Percentiles rank a stretch among this genome's conserved stretches.
phyloP scores from a whole-genome alignment of 2,797 vertebrate genomes.

The Takifugu rubripes region DNA sequence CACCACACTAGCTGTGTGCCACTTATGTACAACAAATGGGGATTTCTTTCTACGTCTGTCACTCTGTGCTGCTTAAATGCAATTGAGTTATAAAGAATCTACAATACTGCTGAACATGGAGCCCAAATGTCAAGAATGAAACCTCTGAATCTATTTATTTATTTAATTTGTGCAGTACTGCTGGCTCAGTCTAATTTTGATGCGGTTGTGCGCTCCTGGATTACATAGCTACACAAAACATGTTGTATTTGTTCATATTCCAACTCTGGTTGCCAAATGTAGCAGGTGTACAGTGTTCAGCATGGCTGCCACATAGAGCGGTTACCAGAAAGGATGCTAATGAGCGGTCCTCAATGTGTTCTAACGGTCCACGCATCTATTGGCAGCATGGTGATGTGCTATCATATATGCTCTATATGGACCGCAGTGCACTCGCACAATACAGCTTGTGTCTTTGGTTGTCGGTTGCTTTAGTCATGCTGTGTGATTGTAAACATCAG shows the following conservation, averaged over 20 bases:
- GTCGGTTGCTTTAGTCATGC: not conserved
- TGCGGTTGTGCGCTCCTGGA: too few species aligned
- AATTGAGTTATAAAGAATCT: not conserved
- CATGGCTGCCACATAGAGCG: too few species aligned
- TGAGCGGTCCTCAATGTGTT: not conserved
- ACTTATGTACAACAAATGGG: slow-evolving; percentile 52
- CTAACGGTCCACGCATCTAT: not conserved
- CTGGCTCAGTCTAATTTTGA: too few species aligned
- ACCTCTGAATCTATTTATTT: too few species aligned
- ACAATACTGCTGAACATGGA: too few species aligned
- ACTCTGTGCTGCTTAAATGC: slow-evolving; percentile 35
- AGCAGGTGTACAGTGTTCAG: too few species aligned
- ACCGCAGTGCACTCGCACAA: not conserved
- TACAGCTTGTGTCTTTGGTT: not conserved
- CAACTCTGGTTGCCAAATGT: too few species aligned
- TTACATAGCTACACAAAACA: too few species aligned
- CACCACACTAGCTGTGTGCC: slow-evolving; percentile 12
- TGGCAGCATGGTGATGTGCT: not conserved
- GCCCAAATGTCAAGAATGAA: too few species aligned
- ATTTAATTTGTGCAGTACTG: too few species aligned
- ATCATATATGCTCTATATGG: not conserved
- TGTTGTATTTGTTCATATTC: too few species aligned
- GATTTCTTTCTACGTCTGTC: slow-evolving; percentile 60
- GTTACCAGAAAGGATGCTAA: too few species aligned
- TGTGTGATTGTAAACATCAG: not conserved